Conservation (phyloP, 2,797 vertebrate genomes). For the Acropternis orthonyx region DNA sequence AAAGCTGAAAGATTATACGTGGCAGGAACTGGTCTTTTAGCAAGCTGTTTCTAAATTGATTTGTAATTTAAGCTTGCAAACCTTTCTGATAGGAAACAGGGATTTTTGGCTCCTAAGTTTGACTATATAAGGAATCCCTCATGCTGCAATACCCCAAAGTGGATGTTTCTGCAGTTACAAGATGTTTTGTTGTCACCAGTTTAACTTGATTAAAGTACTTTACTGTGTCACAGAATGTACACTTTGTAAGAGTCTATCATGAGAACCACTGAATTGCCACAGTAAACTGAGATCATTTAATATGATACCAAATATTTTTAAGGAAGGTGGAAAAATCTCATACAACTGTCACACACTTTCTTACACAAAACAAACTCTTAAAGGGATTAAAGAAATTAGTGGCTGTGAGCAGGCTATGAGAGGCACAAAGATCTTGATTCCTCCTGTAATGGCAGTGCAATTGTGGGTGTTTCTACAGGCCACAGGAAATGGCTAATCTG, state of each 20-base stretch:
- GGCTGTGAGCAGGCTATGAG: not conserved
- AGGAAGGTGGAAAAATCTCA: not conserved
- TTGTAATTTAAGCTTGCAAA: constrained; percentile 20
- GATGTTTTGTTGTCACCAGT: not conserved
- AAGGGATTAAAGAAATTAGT: not conserved
- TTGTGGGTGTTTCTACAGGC: not conserved
- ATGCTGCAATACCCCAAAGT: not conserved
- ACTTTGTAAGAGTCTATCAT: not conserved
- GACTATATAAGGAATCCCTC: not conserved
- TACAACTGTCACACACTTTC: not conserved
- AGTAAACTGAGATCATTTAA: not conserved
- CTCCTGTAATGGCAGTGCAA: not conserved
- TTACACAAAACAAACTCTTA: not conserved
- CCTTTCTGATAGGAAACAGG: not conserved
- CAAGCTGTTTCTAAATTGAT: constrained; percentile 26
- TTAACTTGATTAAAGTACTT: not conserved
- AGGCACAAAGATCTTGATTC: not conserved
- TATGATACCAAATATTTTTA: not conserved
- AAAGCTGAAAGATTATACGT: constrained; percentile 30
- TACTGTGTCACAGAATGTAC: not conserved
- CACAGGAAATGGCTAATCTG: not conserved
- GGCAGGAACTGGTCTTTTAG: not conserved
- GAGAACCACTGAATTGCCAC: not conserved
- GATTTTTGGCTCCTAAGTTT: not conserved
- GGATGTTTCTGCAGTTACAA: not conserved